Evolutionary conservation across 2,797 vertebrate species (phyloP).

Genomic region (Phataginus tricuspis): DNA sequence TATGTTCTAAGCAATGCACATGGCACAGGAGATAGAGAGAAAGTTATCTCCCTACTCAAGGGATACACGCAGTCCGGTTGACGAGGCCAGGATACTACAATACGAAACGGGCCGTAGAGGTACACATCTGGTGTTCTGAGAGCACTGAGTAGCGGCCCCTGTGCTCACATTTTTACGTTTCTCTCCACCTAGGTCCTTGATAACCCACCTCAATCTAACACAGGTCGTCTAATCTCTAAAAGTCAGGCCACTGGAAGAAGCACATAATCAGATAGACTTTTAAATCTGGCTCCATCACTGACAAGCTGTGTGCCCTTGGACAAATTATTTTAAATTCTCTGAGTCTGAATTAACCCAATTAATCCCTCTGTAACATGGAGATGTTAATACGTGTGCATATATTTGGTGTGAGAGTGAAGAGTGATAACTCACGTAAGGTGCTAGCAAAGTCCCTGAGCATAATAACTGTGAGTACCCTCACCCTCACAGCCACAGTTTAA

Average conservation of each 20-base stretch:
- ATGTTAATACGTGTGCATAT: background rate
- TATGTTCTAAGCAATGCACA: background rate
- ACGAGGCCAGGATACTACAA: background rate
- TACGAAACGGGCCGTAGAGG: fast-evolving
- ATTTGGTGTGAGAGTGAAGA: background rate
- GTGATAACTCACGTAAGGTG: background rate
- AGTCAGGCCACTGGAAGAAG: background rate
- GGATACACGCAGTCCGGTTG: background rate
- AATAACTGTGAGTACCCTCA: background rate
- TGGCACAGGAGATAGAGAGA: background rate
- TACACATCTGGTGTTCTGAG: fast-evolving
- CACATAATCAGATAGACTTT: background rate
- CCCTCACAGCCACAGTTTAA: background rate
- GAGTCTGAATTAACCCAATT: background rate
- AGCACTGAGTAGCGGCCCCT: background rate
- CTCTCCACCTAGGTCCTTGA: background rate
- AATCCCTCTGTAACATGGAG: background rate
- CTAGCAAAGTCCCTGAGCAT: background rate
- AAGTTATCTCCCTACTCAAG: background rate
- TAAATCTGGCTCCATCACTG: background rate
- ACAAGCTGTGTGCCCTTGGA: background rate
- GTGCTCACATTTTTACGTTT: background rate
- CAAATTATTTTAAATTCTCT: background rate
- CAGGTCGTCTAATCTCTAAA: background rate
- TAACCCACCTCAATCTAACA: background rate